Base-by-base conservation (phyloP, 2,888 invertebrate species). In the Pyrgus malvae region DNA sequence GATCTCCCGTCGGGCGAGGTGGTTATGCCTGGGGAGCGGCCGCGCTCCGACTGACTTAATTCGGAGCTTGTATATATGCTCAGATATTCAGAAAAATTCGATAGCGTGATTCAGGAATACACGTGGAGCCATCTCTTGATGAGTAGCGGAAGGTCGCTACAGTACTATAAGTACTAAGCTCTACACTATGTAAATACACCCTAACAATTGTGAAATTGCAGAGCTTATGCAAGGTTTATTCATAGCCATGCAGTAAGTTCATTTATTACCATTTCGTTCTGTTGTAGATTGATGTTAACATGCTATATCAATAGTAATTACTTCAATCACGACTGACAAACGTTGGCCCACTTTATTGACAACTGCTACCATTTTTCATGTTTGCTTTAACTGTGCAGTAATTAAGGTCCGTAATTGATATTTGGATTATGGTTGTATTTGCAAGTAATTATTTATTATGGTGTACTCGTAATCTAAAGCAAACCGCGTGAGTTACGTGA, bases 141-240 rank as follows among this genome's bases (percentile, higher is more conserved):
- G n/a, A n/a, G n/a, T n/a, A n/a, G n/a, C n/a, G n/a, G n/a, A n/a
- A n/a, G n/a, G n/a, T n/a, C n/a, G n/a, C n/a, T n/a, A n/a, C n/a
- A n/a, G n/a, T n/a, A n/a, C n/a, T n/a, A n/a, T n/a, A n/a, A n/a
- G n/a, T n/a, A n/a, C n/a, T n/a, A n/a, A n/a, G n/a, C n/a, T n/a
- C n/a, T n/a, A n/a, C n/a, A n/a, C n/a, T n/a, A n/a, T n/a, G n/a
- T n/a, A n/a, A n/a, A n/a, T 11, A 21, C 27, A 16, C 2, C 42
- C 38, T 50, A 25, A 48, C 7, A n/a, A 59, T 54, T 67, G 68
- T 66, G 66, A 68, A 71, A 76, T 74, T 74, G 67, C 65, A 71
- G 69, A 72, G 48, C 65, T 70, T 72, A 65, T 68, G 67, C 67
- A 67, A 70, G 64, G 61, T 60, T 65, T 67, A 68, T 63, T 66